Conservation (phyloP, 2,113 vertebrate genomes). For the Potamarius usumacintae region DNA sequence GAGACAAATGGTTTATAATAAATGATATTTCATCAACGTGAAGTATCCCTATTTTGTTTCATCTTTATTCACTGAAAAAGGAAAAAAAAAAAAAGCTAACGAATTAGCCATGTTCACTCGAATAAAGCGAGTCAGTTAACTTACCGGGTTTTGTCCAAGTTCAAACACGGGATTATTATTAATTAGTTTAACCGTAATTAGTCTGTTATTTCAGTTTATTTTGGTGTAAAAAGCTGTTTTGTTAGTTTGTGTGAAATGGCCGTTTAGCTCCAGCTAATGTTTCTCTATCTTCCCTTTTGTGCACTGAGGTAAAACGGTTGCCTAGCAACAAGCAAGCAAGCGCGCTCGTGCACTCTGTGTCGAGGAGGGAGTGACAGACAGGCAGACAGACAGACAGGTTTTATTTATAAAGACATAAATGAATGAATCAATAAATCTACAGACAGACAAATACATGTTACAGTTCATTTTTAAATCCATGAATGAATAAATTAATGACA, state of each 20-base stretch:
- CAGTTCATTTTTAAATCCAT: too few species aligned
- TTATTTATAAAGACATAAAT: not conserved
- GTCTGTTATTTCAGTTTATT: not conserved
- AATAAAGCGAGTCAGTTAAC: not conserved
- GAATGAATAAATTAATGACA: too few species aligned
- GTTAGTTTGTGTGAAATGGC: not conserved
- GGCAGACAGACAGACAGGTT: not conserved
- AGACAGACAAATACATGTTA: too few species aligned
- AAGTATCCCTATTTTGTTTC: not conserved
- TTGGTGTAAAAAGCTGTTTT: not conserved
- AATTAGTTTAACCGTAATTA: not conserved
- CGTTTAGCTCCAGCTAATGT: not conserved
- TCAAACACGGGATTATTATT: not conserved
- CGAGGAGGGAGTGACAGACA: not conserved
- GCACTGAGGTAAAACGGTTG: not conserved
- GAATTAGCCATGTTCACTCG: not conserved
- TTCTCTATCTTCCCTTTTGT: not conserved
- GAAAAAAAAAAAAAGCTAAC: not conserved
- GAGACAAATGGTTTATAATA: too few species aligned
- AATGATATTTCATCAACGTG: not conserved
- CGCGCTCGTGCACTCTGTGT: not conserved
- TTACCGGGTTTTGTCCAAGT: constrained; percentile 1
- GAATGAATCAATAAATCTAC: too few species aligned
- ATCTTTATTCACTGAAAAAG: not conserved
- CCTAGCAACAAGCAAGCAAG: constrained; percentile 22